These are phyloP conservation scores for Cenopis cana DNA, from an alignment of 2,888 invertebrate species.

Conservation along the genomic window DNA sequence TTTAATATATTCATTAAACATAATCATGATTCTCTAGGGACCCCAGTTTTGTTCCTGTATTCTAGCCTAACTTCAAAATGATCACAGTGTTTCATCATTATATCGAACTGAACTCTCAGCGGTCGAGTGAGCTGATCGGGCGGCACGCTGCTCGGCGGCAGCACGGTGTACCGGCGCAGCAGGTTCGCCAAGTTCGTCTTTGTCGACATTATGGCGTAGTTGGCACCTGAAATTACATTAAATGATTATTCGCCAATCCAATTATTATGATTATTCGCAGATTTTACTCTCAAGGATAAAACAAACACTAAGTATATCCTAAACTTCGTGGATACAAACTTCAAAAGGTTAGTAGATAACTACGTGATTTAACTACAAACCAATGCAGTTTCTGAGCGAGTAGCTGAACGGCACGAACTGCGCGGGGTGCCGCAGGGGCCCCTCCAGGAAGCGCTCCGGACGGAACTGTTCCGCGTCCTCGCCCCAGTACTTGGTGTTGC, in stretches of 20 bases:
- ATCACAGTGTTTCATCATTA: constrained; percentile 16
- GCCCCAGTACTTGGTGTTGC: constrained; percentile 22
- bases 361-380: neutral
- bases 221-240: neutral
- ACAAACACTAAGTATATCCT: neutral
- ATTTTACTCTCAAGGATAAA: neutral
- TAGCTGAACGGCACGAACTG: constrained; percentile 22
- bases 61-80: neutral
- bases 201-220: constrained; percentile 15
- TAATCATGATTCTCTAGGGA: too few relatives aligned
- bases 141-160: constrained; percentile 4
- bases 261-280: neutral
- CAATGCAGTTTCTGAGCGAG: constrained; percentile 15
- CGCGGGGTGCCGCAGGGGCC: constrained; percentile 9
- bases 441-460: constrained; percentile 11
- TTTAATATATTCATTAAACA: too few relatives aligned
- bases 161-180: constrained; percentile 4
- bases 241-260: neutral
- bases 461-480: constrained; percentile 9
- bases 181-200: constrained; percentile 13
- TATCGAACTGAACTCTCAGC: neutral
- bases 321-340: neutral
- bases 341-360: neutral
- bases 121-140: constrained; percentile 1
- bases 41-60: neutral